Base-by-base conservation (phyloP, 2,888 invertebrate species). In the Keiferia lycopersicella region DNA sequence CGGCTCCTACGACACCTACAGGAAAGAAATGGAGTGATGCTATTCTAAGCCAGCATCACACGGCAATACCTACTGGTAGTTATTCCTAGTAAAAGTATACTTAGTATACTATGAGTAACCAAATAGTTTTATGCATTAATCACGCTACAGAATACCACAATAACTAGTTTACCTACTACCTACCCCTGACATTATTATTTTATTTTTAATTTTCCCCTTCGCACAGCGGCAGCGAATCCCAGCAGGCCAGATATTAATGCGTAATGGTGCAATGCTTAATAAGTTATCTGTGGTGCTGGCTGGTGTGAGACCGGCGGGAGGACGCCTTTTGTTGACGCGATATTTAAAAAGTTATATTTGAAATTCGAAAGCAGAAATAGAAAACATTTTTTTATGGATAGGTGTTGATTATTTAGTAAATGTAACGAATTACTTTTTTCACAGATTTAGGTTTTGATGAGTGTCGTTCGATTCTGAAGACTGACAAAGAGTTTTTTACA, bases 241-340 rank as follows among this genome's bases (percentile, higher is more conserved):
- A 83, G 81, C 82, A 80, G 89, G 88, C 74, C 76, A 82, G 81
- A 86, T 87, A 90, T 90, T 89, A 88, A 89, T 86, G 87, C 83
- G 88, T 90, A 91, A 91, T 91, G 89, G 90, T 83, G 88, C 89
- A 81, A 81, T 87, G 86, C 85, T 90, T 90, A 88, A 88, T 90
- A 88, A 88, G 79, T 88, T 87, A 86, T 90, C 88, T 88, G 89
- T 84, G 91, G 90, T 82, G 67, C 51, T 53, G 51, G 51, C 51
- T 53, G 51, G 51, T 53, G 51, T 51, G 51, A 53, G 51, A 53
- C 51, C 8, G 51, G 51, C 75, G 75, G 77, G 79, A 78, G 34
- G 26, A 6, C 26, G 78, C 82, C 83, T 83, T 85, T 88, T 88
- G 87, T 88, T 88, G 83, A 88, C 87, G 14, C 14, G 14, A 82